Evolutionary conservation across 2,797 vertebrate genomes (phyloP).

Genomic region (Rhinatrema bivittatum): DNA sequence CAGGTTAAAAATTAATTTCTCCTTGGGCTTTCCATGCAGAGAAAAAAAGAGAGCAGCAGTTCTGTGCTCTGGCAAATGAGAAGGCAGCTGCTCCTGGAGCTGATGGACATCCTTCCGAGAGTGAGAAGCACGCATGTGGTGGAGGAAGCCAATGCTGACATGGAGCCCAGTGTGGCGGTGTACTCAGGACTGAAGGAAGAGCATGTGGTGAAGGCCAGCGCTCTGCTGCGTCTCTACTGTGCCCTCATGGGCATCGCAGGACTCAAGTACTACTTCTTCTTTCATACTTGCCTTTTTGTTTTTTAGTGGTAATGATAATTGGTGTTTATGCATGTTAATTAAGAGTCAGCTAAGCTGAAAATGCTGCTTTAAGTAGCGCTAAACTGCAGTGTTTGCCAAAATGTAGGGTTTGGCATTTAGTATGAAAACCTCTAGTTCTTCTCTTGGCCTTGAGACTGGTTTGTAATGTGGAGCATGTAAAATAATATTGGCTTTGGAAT

Average conservation of each 20-base stretch:
- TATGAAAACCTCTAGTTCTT: too few relatives aligned
- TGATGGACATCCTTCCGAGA: slow-evolving; percentile 89
- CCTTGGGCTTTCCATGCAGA: too few relatives aligned
- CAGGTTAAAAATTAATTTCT: too few relatives aligned
- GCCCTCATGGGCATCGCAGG: slow-evolving; percentile 97
- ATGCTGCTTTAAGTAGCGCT: too few relatives aligned
- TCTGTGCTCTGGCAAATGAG: slow-evolving; percentile 98
- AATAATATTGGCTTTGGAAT: too few relatives aligned
- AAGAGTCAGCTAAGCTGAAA: too few relatives aligned
- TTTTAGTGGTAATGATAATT: slow-evolving; percentile 10
- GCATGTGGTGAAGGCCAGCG: slow-evolving; percentile 94
- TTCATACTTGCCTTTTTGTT: slow-evolving; percentile 19
- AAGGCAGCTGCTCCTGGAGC: slow-evolving; percentile 86
- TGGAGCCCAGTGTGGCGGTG: slow-evolving; percentile 59
- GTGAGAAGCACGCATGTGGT: slow-evolving; percentile 77
- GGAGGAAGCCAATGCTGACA: slow-evolving; percentile 65
- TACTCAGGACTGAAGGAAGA: slow-evolving; percentile 90
- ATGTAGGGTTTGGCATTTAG: too few relatives aligned
- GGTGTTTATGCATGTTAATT: too few relatives aligned
- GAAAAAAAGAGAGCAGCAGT: slow-evolving; percentile 83
- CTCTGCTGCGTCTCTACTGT: slow-evolving; percentile 87
- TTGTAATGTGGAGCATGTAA: too few relatives aligned
- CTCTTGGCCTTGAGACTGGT: too few relatives aligned
- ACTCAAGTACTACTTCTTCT: slow-evolving; percentile 72
- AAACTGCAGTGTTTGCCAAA: too few relatives aligned